phyloP scores from a whole-genome alignment of 1,140 invertebrate species.

The Pygmarrhopalites habei region DNA sequence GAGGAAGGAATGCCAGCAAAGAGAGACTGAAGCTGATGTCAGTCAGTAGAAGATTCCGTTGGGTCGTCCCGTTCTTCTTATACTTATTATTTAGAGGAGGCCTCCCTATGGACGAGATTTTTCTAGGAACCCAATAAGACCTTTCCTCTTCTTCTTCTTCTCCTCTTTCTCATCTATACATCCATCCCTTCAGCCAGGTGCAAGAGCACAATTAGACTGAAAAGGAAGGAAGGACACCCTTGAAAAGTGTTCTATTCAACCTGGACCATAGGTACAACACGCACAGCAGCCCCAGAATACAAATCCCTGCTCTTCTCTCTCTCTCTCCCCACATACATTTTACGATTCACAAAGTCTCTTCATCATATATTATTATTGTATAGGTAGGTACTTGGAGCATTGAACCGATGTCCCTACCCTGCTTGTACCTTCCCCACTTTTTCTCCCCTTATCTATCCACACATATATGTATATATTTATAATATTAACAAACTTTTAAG shows the following conservation, averaged over 20 bases:
- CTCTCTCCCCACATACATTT: not conserved
- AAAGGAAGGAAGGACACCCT: slow-evolving; percentile 15
- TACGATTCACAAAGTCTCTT: slow-evolving; percentile 1
- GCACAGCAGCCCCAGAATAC: too few relatives aligned
- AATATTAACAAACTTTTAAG: not conserved
- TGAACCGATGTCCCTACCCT: slow-evolving; percentile 1
- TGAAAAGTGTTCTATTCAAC: slow-evolving; percentile 12
- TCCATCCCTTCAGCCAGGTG: slow-evolving; percentile 14
- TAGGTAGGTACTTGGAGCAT: not conserved
- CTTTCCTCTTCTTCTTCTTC: slow-evolving; percentile 19
- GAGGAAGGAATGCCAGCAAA: slow-evolving; percentile 15
- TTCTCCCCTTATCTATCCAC: not conserved
- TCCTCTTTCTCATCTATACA: slow-evolving; percentile 9
- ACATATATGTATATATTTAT: not conserved
- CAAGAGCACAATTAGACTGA: slow-evolving; percentile 16
- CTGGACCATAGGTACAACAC: slow-evolving; percentile 12
- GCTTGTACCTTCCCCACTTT: not conserved
- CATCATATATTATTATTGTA: not conserved
- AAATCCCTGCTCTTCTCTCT: slow-evolving; percentile 2
- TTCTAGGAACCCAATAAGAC: slow-evolving; percentile 20
- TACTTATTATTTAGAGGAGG: slow-evolving; percentile 2
- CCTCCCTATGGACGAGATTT: slow-evolving; percentile 14
- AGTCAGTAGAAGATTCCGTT: slow-evolving; percentile 16
- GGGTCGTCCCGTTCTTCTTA: slow-evolving; percentile 10
- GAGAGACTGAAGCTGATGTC: not conserved